phyloP scores from a whole-genome alignment of 2,113 vertebrate genomes.

The Nannospalax galili region DNA sequence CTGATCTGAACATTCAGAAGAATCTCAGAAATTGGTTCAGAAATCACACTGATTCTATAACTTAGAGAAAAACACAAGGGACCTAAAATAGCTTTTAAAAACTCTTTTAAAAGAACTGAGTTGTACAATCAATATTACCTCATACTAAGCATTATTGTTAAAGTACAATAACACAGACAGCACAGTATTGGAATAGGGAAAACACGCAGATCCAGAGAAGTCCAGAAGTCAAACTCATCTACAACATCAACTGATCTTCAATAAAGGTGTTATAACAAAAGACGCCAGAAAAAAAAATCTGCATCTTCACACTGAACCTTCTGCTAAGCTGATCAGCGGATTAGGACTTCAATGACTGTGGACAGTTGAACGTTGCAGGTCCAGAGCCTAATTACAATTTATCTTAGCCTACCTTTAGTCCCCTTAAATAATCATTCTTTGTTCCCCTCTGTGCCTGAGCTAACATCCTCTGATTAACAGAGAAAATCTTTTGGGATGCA shows the following conservation, averaged over 20 bases:
- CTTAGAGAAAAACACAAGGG: background rate
- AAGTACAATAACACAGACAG: background rate
- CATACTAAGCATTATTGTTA: background rate
- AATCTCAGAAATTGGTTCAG: background rate
- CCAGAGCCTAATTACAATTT: too few species aligned
- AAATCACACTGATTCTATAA: conserved; percentile 15
- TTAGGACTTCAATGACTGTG: too few species aligned
- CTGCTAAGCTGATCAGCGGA: too few species aligned
- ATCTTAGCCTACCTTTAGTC: too few species aligned
- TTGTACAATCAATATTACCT: background rate
- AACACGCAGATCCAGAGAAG: background rate
- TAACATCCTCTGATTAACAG: too few species aligned
- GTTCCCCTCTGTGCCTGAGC: too few species aligned
- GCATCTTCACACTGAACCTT: too few species aligned
- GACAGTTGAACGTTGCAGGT: too few species aligned
- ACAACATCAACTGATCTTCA: background rate
- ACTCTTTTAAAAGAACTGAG: background rate
- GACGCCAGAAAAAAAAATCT: too few species aligned
- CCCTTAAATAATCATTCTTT: too few species aligned
- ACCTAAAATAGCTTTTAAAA: background rate
- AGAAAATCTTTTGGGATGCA: too few species aligned
- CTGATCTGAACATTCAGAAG: background rate
- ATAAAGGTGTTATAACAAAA: background rate
- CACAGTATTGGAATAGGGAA: background rate
- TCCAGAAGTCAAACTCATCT: background rate